phyloP scores from a whole-genome alignment of 64 coral and sea anemone genomes.

The Stichodactyla mertensii region DNA sequence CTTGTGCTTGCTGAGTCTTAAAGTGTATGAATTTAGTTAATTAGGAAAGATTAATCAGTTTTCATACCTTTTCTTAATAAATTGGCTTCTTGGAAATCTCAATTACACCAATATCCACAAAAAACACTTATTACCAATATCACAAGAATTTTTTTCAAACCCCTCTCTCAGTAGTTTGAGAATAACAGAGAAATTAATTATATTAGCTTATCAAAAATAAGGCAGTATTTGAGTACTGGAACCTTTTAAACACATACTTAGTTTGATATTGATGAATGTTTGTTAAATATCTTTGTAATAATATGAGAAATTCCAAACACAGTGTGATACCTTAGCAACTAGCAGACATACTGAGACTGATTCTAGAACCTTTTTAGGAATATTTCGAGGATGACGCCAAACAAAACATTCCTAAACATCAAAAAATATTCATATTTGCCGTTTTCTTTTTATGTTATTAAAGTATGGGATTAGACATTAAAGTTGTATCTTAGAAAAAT shows the following conservation, averaged over 20 bases:
- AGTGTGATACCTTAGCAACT: neutral
- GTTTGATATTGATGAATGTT: neutral
- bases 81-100: neutral
- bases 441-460: no score
- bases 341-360: neutral
- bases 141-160: no score
- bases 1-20: neutral
- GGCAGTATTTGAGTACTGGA: no score
- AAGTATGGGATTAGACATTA: no score
- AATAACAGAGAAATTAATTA: no score
- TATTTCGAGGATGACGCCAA: neutral
- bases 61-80: neutral
- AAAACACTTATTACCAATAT: no score
- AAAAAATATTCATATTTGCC: neutral
- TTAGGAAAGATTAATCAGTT: neutral
- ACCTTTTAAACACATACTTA: neutral
- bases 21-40: neutral
- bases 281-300: neutral
- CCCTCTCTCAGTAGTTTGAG: no score
- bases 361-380: neutral
- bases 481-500: no score
- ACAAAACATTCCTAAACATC: conserved; percentile 1
- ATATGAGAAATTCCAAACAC: neutral
- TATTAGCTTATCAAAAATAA: no score
- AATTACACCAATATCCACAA: neutral